phyloP scores from a whole-genome alignment of 2,888 invertebrate genomes.

The Oscheius sp. region DNA sequence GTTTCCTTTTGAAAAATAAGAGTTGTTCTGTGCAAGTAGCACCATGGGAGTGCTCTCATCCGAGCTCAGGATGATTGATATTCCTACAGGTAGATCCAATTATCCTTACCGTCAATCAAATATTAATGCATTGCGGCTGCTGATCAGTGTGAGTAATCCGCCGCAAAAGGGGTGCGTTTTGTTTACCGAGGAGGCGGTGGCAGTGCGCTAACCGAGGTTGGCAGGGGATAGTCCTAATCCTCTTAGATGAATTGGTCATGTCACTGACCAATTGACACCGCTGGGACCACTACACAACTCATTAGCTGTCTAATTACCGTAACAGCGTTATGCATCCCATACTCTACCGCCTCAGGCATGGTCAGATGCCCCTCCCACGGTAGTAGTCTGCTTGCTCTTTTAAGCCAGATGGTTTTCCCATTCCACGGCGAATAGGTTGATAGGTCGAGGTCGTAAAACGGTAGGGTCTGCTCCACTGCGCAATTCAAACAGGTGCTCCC shows the following conservation, averaged over 20 bases:
- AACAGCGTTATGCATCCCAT: slow-evolving; percentile 15
- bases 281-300: slow-evolving; percentile 32
- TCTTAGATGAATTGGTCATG: slow-evolving; percentile 35
- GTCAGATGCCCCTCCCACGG: background rate
- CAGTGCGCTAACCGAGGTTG: slow-evolving; percentile 15
- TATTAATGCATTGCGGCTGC: slow-evolving; percentile 11
- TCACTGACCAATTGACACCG: slow-evolving; percentile 31
- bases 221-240: slow-evolving; percentile 30
- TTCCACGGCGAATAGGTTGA: slow-evolving; percentile 1
- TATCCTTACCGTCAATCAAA: slow-evolving; percentile 21
- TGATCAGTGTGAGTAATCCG: slow-evolving; percentile 22
- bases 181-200: slow-evolving; percentile 17
- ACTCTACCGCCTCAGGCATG: slow-evolving; percentile 12
- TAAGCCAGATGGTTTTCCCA: slow-evolving; percentile 18
- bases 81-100: background rate
- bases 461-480: slow-evolving; percentile 21
- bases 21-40: no score
- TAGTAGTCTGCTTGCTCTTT: no score
- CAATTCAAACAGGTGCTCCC: slow-evolving; percentile 26
- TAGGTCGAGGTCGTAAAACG: slow-evolving; percentile 29
- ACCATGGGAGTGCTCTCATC: background rate
- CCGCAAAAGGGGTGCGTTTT: slow-evolving; percentile 25
- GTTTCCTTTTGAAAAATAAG: no score
- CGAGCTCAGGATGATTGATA: background rate
- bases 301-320: slow-evolving; percentile 32